These are phyloP conservation scores for Aythya baeri DNA, from an alignment of 2,113 vertebrate species.

Conservation along the genomic window DNA sequence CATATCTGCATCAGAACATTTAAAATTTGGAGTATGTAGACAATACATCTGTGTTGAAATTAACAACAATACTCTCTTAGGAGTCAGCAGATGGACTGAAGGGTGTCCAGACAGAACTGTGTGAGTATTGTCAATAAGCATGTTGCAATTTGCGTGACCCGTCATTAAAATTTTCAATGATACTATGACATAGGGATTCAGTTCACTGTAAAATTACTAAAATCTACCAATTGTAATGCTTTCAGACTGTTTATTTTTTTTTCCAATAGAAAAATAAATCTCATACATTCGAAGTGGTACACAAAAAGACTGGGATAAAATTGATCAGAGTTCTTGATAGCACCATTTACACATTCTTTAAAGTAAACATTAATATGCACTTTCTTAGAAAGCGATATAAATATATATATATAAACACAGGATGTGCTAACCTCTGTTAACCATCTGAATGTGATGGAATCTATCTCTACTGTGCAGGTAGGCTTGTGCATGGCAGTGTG, in stretches of 20 bases:
- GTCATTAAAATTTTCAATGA: constrained; percentile 70
- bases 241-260: constrained; percentile 90
- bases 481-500: constrained; percentile 87
- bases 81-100: constrained; percentile 61
- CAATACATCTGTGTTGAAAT: constrained; percentile 54
- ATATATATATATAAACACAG: constrained; percentile 82
- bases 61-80: constrained; percentile 56
- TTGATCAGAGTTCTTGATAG: constrained; percentile 89
- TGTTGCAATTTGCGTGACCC: constrained; percentile 75
- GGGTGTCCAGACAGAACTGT: constrained; percentile 64
- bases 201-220: constrained; percentile 89
- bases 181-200: constrained; percentile 79
- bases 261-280: constrained; percentile 92
- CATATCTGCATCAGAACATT: constrained; percentile 58
- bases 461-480: constrained; percentile 87
- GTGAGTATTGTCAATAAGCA: constrained; percentile 62
- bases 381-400: constrained; percentile 93
- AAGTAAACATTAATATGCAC: constrained; percentile 92
- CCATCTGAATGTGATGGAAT: constrained; percentile 89
- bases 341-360: constrained; percentile 92
- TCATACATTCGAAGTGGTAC: constrained; percentile 91
- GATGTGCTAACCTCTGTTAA: constrained; percentile 87
- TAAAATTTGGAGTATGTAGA: constrained; percentile 59
- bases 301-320: constrained; percentile 90
- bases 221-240: constrained; percentile 89